A percentile compares a stretch with the other conserved stretches of the same genome.
phyloP scores from a whole-genome alignment of 2,797 vertebrate genomes.

The Phataginus tricuspis region DNA sequence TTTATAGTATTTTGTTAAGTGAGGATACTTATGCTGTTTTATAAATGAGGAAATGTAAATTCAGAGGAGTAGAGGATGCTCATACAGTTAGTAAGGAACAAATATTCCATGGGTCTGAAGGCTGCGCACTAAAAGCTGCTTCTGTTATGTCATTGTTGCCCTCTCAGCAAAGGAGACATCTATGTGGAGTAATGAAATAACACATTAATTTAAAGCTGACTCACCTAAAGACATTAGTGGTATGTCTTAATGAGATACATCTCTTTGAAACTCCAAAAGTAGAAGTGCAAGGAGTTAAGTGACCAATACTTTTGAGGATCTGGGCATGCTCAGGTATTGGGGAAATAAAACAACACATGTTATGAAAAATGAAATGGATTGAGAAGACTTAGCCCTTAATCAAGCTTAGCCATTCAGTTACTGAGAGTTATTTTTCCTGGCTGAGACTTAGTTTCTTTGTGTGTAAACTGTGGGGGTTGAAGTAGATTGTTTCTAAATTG shows the following conservation, averaged over 20 bases:
- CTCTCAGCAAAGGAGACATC: background rate
- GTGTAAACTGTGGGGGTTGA: background rate
- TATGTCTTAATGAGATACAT: background rate
- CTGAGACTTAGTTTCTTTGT: background rate
- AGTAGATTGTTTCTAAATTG: background rate
- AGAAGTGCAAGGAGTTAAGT: background rate
- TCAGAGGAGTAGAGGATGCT: background rate
- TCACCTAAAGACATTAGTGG: background rate
- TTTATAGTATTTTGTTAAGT: background rate
- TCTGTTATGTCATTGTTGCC: background rate
- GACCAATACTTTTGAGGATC: background rate
- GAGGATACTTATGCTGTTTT: background rate
- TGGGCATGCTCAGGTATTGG: background rate
- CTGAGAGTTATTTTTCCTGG: background rate
- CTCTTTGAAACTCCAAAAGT: constrained; percentile 15
- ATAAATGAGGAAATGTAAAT: background rate
- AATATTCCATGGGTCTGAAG: background rate
- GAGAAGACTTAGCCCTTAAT: background rate
- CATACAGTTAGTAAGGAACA: background rate
- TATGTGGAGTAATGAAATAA: background rate
- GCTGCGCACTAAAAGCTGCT: background rate
- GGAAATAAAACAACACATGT: constrained; percentile 33
- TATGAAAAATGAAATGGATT: background rate
- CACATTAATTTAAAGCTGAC: background rate
- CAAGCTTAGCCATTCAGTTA: background rate